Evolutionary conservation across 2,888 invertebrate genomes (phyloP).

Genomic region (Drosophila lacicola): DNA sequence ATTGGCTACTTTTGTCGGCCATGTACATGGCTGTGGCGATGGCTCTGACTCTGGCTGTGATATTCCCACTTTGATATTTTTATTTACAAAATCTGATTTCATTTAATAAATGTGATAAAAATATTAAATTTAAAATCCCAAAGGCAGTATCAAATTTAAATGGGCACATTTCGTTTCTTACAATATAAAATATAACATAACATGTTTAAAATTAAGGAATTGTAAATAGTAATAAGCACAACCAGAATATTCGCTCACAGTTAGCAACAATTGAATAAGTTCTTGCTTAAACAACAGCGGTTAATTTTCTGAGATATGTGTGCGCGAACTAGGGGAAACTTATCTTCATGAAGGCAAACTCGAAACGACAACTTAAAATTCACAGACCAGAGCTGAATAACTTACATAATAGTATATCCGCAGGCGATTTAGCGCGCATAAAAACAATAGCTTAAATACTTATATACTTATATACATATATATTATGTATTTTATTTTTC

Average conservation of each 20-base stretch:
- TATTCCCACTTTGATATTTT: constrained; percentile 60
- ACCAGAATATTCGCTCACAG: too few relatives aligned
- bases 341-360: constrained; percentile 20
- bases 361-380: constrained; percentile 27
- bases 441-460: constrained; percentile 56
- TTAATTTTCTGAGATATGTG: constrained; percentile 15
- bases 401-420: constrained; percentile 18
- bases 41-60: constrained; percentile 7
- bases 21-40: constrained; percentile 27
- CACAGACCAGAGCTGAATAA: constrained; percentile 15
- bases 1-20: constrained; percentile 69
- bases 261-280: neutral
- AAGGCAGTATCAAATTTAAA: neutral
- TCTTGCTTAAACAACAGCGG: neutral
- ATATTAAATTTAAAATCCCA: constrained; percentile 55
- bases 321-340: constrained; percentile 10
- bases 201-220: neutral
- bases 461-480: constrained; percentile 33
- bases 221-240: neutral
- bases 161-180: neutral
- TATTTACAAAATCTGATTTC: constrained; percentile 65
- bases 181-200: neutral
- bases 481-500: constrained; percentile 15
- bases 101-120: constrained; percentile 65
- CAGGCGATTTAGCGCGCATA: constrained; percentile 36